A percentile compares a stretch with the other conserved stretches of the same genome.
Conservation (phyloP, 35 echinoderm and acorn worm species). For the Heliocidaris tuberculata region DNA sequence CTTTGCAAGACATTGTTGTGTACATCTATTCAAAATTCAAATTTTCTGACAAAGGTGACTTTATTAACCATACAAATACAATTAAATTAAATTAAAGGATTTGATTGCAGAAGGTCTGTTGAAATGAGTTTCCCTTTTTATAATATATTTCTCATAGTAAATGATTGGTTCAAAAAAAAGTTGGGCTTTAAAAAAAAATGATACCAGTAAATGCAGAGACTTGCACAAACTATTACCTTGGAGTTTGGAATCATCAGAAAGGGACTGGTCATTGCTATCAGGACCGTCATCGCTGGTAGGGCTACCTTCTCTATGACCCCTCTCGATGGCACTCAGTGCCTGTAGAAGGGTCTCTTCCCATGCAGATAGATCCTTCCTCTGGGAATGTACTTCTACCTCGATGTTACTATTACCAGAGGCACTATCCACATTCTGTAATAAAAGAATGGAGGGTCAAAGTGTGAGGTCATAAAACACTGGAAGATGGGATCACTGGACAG, state of each 20-base stretch:
- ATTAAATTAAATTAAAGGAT: too few relatives aligned
- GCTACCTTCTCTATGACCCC: neutral
- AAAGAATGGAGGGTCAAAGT: too few relatives aligned
- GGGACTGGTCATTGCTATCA: neutral
- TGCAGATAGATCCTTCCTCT: slow-evolving; percentile 51
- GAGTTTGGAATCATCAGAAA: slow-evolving; percentile 2
- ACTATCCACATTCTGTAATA: slow-evolving; percentile 48
- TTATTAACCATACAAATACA: too few relatives aligned
- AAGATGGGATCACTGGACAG: neutral
- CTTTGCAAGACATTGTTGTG: too few relatives aligned
- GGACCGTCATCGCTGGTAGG: neutral
- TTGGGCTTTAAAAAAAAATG: neutral
- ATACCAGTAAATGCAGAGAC: neutral
- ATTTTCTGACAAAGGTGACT: too few relatives aligned
- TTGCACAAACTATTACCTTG: neutral
- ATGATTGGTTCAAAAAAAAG: too few relatives aligned
- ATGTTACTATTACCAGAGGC: slow-evolving; percentile 46
- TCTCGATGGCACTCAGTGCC: slow-evolving; percentile 64
- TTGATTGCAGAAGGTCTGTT: too few relatives aligned
- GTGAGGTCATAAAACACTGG: neutral
- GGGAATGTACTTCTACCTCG: slow-evolving; percentile 61
- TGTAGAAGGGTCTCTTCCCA: slow-evolving; percentile 65
- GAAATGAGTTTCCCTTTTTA: too few relatives aligned
- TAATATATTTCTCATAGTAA: too few relatives aligned
- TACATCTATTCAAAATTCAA: too few relatives aligned